Percentiles rank a stretch among this genome's conserved stretches.
These are phyloP conservation scores for Rhynchonycteris naso DNA, from an alignment of 2,797 vertebrate genomes.

Conservation along the genomic window DNA sequence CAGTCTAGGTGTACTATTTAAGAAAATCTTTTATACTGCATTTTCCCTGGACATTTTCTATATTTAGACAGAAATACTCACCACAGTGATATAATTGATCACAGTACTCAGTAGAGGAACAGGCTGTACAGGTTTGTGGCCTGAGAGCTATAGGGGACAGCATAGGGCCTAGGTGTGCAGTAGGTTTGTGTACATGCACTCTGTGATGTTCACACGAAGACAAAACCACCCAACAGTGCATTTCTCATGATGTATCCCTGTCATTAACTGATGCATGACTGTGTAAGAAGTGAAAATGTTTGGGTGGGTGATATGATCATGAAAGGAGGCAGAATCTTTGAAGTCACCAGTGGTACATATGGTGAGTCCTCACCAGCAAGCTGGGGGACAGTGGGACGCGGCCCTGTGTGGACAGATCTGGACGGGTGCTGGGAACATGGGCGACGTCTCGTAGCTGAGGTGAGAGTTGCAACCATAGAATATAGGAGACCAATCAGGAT, in stretches of 20 bases:
- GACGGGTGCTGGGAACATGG: not conserved
- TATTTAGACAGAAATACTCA: not conserved
- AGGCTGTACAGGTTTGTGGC: not conserved
- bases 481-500: not conserved
- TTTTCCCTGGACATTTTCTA: not conserved
- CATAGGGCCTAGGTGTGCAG: not conserved
- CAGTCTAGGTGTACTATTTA: not conserved
- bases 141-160: too few relatives aligned
- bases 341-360: not conserved
- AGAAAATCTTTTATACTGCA: not conserved
- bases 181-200: not conserved
- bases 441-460: not conserved
- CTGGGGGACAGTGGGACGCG: not conserved
- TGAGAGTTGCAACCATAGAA: not conserved
- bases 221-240: not conserved
- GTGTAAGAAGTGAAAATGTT: conserved; percentile 18
- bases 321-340: not conserved
- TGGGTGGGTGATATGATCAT: not conserved
- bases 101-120: not conserved
- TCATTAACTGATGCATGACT: not conserved
- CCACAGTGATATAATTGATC: not conserved
- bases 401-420: too few relatives aligned
- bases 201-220: not conserved
- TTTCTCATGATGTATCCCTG: not conserved
- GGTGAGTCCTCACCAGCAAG: not conserved